Percentiles rank a stretch among this genome's conserved stretches.
These are phyloP conservation scores for Helicorthomorpha holstii DNA, from an alignment of 1,140 invertebrate species.

Conservation along the genomic window DNA sequence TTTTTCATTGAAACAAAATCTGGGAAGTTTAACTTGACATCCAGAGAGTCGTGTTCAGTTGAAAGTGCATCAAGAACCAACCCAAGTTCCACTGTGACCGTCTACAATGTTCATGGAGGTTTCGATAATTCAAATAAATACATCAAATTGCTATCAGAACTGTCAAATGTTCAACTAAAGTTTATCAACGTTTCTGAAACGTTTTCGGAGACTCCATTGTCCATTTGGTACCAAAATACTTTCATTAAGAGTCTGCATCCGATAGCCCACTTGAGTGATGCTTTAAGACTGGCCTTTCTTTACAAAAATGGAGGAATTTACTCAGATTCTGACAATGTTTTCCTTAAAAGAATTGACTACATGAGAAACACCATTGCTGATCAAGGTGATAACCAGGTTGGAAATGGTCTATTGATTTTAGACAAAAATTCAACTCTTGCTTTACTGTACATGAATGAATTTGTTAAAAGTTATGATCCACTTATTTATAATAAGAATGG, in stretches of 20 bases:
- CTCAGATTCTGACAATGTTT: not conserved
- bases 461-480: not conserved
- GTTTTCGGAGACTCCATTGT: not conserved
- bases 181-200: no score
- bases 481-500: not conserved
- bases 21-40: no score
- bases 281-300: not conserved
- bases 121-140: no score
- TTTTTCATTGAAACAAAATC: no score
- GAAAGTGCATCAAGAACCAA: no score
- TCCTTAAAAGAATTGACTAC: not conserved
- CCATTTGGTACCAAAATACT: not conserved
- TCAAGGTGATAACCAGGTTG: not conserved
- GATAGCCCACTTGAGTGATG: not conserved
- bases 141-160: no score
- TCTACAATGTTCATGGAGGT: no score
- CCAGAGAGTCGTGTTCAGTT: no score
- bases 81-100: no score
- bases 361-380: not conserved
- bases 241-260: not conserved
- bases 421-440: not conserved
- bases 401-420: not conserved
- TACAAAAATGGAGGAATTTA: not conserved
- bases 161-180: no score
- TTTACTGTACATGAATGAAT: not conserved